A percentile compares a stretch with the other conserved stretches of the same genome.
phyloP scores from a whole-genome alignment of 2,113 vertebrate species.

The Indicator maculatus region DNA sequence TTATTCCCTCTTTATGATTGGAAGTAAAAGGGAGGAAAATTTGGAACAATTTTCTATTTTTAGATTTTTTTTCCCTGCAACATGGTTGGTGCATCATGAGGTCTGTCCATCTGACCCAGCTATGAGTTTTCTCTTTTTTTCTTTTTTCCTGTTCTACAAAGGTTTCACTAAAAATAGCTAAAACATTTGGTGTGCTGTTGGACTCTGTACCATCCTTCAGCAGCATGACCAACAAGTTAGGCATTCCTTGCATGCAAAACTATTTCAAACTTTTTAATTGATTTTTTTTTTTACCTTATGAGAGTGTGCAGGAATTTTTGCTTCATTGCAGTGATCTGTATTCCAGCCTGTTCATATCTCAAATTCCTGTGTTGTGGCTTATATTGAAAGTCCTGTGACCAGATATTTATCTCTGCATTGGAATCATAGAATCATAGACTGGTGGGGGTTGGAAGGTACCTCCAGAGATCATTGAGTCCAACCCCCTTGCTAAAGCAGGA shows the following conservation, averaged over 20 bases:
- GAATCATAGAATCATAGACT: background rate
- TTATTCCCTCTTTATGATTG: background rate
- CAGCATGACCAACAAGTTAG: background rate
- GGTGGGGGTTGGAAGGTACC: too few species aligned
- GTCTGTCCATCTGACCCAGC: background rate
- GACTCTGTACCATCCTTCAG: background rate
- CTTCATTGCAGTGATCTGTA: background rate
- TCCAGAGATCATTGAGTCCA: too few species aligned
- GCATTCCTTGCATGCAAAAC: background rate
- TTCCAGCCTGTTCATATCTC: background rate
- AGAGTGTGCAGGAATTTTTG: background rate
- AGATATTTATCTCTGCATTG: background rate
- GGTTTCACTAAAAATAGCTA: background rate
- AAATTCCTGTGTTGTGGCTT: background rate
- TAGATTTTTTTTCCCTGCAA: background rate
- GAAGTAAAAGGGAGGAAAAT: background rate
- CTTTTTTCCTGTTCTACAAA: background rate
- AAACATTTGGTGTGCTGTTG: background rate
- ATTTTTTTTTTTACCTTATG: background rate
- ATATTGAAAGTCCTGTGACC: background rate
- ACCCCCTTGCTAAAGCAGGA: too few species aligned
- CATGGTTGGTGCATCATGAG: accelerated
- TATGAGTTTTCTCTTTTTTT: background rate
- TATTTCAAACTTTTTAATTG: background rate
- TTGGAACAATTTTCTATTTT: background rate